Evolutionary conservation across 1,140 invertebrate species (phyloP), one percentile per base, ranked within the genome.

Genomic region (Bombus pascuorum): DNA sequence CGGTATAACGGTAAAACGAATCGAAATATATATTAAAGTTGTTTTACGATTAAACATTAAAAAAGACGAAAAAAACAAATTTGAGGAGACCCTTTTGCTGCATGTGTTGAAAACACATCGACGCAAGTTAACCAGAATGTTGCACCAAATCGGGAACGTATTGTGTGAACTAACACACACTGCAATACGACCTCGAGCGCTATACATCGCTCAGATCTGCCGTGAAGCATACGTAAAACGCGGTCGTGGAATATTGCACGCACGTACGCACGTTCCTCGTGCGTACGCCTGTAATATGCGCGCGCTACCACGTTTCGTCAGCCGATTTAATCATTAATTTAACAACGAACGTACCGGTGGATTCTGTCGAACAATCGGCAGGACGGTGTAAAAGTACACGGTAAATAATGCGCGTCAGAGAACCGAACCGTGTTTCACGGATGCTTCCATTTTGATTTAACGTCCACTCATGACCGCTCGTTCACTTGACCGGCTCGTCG

Each of bases 311-410:
- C n/a, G 28, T n/a, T 22, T 47, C 65, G 32, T 22, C 22, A 42
- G 3, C 53, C 32, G 37, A 71, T 84, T 84, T 79, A 84, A 84
- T 84, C 75, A 59, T 84, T 84, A 84, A 84, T 84, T 84, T 84
- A 84, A 77, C 82, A 59, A 77, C 73, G 47, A 70, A 68, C 59
- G 34, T n/a, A 10, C 9, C 47, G 39, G 57, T 32, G 59, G 32
- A 75, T 62, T 71, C 70, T 39, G 72, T 47, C 28, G 65, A 44
- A 53, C 82, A 53, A 47, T 42, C 34, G 65, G 22, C 37, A 28
- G 65, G 3, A 28, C 32, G 25, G 25, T 32, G 59, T 68, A 68
- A 78, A 84, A 71, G 75, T 70, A 70, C 37, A 47, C 66, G 65
- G 75, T 44, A 84, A 84, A 84, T 78, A 84, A 71, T 18, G n/a